Percentiles rank a stretch among this genome's conserved stretches.
Conservation (phyloP, 1,140 invertebrate species). For the Euschistus heros region DNA sequence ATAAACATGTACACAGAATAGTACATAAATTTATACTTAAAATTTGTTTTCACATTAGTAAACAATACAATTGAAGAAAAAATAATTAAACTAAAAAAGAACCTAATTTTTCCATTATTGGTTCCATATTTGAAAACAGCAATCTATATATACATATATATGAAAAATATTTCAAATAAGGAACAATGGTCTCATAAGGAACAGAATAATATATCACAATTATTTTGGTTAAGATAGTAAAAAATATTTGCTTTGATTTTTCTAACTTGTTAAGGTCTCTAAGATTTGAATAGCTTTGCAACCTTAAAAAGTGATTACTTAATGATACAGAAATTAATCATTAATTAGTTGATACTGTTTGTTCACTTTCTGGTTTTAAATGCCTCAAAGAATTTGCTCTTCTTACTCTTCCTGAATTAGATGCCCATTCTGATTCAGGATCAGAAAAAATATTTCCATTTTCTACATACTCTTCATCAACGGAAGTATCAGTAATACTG, state of each 20-base stretch:
- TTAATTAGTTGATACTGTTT: not conserved
- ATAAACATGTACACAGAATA: too few species aligned
- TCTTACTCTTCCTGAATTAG: not conserved
- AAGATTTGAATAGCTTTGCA: not conserved
- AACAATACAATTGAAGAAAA: too few species aligned
- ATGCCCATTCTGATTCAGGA: conserved; percentile 46
- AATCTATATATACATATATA: too few species aligned
- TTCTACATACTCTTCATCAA: conserved; percentile 37
- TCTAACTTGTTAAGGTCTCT: not conserved
- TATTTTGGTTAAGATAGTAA: not conserved
- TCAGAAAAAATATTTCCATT: conserved; percentile 43
- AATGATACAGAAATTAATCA: not conserved
- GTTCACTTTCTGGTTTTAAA: conserved; percentile 20
- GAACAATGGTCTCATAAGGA: not conserved
- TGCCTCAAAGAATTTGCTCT: not conserved
- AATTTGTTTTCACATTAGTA: too few species aligned
- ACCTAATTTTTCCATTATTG: too few species aligned
- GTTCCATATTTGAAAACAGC: too few species aligned
- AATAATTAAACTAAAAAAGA: too few species aligned
- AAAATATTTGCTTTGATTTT: not conserved
- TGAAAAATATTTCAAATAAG: not conserved
- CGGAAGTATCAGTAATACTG: conserved; percentile 37
- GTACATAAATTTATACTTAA: too few species aligned
- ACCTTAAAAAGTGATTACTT: not conserved
- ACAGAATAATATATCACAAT: conserved; percentile 3